Conservation (phyloP, 2,797 vertebrate genomes). For the Alcedo atthis region DNA sequence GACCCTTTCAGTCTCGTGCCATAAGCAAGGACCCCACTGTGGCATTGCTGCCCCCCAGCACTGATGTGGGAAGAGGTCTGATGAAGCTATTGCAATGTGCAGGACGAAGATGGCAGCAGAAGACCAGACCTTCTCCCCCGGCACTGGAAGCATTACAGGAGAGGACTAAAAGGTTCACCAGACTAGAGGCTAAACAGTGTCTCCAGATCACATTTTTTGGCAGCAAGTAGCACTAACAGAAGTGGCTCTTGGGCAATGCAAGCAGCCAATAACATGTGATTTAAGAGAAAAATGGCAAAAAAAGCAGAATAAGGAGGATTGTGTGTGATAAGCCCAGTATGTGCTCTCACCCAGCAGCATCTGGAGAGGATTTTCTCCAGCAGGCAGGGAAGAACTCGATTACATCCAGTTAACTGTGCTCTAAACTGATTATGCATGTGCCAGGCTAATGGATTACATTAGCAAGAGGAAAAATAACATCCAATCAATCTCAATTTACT, state of each 20-base stretch:
- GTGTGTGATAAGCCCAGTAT: constrained; percentile 66
- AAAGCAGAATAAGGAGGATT: constrained; percentile 64
- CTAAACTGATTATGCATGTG: constrained; percentile 99
- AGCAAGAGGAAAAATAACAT: constrained; percentile 99
- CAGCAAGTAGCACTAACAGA: not conserved
- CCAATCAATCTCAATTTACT: constrained; percentile 99
- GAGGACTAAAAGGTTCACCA: not conserved
- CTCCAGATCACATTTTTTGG: constrained; percentile 26
- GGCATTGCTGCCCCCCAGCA: not conserved
- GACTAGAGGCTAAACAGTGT: not conserved
- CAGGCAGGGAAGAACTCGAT: constrained; percentile 99
- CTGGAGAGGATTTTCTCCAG: constrained; percentile 98
- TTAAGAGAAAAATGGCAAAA: constrained; percentile 34
- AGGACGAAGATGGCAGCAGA: constrained; percentile 21
- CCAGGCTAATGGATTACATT: constrained; percentile 99
- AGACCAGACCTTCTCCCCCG: not conserved
- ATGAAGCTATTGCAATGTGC: not conserved
- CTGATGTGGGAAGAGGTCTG: not conserved
- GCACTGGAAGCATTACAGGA: not conserved
- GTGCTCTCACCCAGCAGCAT: constrained; percentile 87
- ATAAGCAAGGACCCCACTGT: not conserved
- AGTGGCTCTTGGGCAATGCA: not conserved
- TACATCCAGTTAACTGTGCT: constrained; percentile 99
- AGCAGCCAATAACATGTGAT: constrained; percentile 7
- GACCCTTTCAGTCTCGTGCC: not conserved